Conservation (phyloP, 2,113 vertebrate species). For the Hemiscyllium ocellatum region DNA sequence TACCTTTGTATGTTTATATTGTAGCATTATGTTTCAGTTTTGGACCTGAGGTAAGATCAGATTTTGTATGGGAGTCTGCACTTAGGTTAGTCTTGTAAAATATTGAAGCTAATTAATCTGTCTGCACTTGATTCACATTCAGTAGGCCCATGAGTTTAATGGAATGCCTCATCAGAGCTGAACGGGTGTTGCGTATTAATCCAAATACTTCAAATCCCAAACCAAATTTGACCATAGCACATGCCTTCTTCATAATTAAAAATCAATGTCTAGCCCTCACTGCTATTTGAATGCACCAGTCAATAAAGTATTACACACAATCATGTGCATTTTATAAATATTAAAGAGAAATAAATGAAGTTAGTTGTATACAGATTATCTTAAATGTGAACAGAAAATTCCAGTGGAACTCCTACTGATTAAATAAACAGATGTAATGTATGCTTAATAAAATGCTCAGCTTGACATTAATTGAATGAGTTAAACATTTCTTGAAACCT, state of each 20-base stretch:
- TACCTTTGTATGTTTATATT: not conserved
- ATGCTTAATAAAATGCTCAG: not conserved
- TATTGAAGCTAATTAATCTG: not conserved
- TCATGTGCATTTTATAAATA: not conserved
- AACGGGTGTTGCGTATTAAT: not conserved
- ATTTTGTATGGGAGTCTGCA: not conserved
- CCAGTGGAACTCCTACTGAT: not conserved
- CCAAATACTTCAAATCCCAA: conserved; percentile 34
- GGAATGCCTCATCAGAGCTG: not conserved
- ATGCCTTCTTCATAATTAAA: conserved; percentile 5
- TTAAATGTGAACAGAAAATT: not conserved
- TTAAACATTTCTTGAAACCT: conserved; percentile 26
- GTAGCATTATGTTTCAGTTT: not conserved
- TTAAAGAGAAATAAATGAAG: not conserved
- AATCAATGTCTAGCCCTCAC: not conserved
- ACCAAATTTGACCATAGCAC: conserved; percentile 8
- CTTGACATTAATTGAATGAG: not conserved
- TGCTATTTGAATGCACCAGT: not conserved
- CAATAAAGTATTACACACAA: not conserved
- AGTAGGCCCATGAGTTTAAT: conserved; percentile 4
- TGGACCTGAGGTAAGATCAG: not conserved
- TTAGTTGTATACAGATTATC: not conserved
- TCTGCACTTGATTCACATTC: not conserved
- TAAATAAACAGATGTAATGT: not conserved
- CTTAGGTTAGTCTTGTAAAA: not conserved